Percentiles rank a stretch among this genome's conserved stretches.
phyloP scores from a whole-genome alignment of 92 coral and sea anemone species.

The Meandrina meandrites region DNA sequence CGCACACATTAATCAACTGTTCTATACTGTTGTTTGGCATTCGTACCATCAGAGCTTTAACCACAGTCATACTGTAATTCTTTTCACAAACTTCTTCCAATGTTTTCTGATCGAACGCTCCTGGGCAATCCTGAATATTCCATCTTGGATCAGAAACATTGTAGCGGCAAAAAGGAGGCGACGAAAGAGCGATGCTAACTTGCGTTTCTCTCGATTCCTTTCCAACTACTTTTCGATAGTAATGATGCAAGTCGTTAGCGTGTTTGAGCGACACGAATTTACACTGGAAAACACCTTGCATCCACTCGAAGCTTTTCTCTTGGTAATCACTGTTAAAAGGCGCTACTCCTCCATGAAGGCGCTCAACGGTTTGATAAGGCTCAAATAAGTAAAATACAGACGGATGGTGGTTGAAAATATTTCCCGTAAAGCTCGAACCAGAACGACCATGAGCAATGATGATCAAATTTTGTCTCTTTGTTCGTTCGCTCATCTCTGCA shows the following conservation, averaged over 20 bases:
- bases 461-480: constrained; percentile 26
- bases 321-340: constrained; percentile 33
- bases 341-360: constrained; percentile 9
- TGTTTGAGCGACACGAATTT: constrained; percentile 24
- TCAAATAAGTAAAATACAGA: constrained; percentile 48
- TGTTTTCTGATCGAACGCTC: constrained; percentile 15
- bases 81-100: constrained; percentile 24
- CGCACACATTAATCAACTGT: constrained; percentile 35
- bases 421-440: constrained; percentile 43
- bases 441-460: constrained; percentile 63
- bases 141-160: constrained; percentile 29
- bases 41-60: constrained; percentile 40
- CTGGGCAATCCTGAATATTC: constrained; percentile 15
- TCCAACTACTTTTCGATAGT: constrained; percentile 19
- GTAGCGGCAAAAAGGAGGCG: constrained; percentile 45
- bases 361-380: constrained; percentile 51
- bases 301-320: constrained; percentile 20
- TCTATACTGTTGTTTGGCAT: constrained; percentile 34
- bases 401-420: constrained; percentile 48
- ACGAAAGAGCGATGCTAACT: constrained; percentile 28
- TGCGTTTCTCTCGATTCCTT: background rate
- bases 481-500: background rate
- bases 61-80: constrained; percentile 37
- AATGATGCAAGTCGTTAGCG: background rate
- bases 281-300: constrained; percentile 32